Base-by-base conservation (phyloP, 2,888 invertebrate species). In the Incurvaria masculella region DNA sequence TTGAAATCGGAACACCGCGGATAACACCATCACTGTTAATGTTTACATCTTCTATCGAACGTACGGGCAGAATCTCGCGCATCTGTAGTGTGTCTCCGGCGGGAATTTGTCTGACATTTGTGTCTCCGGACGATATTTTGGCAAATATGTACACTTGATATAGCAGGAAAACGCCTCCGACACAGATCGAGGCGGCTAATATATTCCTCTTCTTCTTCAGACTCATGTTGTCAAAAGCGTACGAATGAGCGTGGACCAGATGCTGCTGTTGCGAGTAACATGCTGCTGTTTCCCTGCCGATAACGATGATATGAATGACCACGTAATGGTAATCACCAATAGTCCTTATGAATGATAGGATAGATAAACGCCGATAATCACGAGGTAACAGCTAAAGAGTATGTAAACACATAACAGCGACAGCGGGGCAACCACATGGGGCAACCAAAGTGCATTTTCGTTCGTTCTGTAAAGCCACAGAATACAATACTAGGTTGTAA, bases 131-230 rank as follows among this genome's bases (percentile, higher is more conserved):
- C 20, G 70, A 61, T 47, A 78, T 68, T 2, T 68, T 60, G 18
- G 68, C 51, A 53, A 76, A 76, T 57, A 78, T 75, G 59, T 75
- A 76, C 45, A 78, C 53, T 53, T 78, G 78, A 54, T 78, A 78
- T 10, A 78, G 44, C 51, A 69, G 72, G 45, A 70, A 78, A 62
- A 69, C 63, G 47, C 65, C 49, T 19, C 66, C 61, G 60, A 72
- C 62, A 52, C 65, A 69, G 19, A 66, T 38, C 45, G 75, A 63
- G 16, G 76, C 48, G 16, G 69, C 55, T 26, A 76, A 64, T 19
- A 76, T 60, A 47, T 74, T 72, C 61, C 71, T 75, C 61, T 72
- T 78, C 59, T 75, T 78, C 56, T 71, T 71, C 17, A 68, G 45
- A 21, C 65, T 62, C 67, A 68, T 68, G 18, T 41, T 41, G 33